A percentile compares a stretch with the other conserved stretches of the same genome.
Evolutionary conservation across 1,140 invertebrate species (phyloP).

Genomic region (Achatina immaculata): DNA sequence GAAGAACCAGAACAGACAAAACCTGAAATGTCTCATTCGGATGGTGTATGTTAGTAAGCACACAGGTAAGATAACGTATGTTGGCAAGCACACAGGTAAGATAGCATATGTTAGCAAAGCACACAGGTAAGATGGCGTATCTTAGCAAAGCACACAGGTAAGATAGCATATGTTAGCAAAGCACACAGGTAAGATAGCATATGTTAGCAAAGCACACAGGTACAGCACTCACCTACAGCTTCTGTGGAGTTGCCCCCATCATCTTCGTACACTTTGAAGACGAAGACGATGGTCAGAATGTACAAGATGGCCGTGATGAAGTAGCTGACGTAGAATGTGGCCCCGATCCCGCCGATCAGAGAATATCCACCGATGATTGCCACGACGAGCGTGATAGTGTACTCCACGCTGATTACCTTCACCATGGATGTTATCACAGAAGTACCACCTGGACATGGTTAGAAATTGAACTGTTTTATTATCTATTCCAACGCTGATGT

Average conservation of each 20-base stretch:
- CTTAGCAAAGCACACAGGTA: no score
- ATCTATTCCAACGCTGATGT: no score
- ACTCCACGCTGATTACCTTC: slow-evolving; percentile 64
- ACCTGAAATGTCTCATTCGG: no score
- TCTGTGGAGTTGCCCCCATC: slow-evolving; percentile 21
- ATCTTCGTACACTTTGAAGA: slow-evolving; percentile 66
- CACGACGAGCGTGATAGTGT: slow-evolving; percentile 65
- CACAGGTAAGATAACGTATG: no score
- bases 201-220: background rate
- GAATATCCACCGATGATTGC: slow-evolving; percentile 69
- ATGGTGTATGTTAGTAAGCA: no score
- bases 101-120: no score
- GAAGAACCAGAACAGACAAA: no score
- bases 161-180: no score
- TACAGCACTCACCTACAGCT: background rate
- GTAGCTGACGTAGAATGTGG: slow-evolving; percentile 71
- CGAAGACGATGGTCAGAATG: slow-evolving; percentile 64
- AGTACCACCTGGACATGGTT: slow-evolving; percentile 54
- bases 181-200: no score
- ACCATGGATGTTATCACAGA: slow-evolving; percentile 65
- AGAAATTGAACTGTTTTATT: no score
- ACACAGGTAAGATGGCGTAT: no score
- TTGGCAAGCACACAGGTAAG: no score
- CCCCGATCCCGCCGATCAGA: slow-evolving; percentile 70
- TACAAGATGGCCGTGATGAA: slow-evolving; percentile 70